Percentiles rank a stretch among this genome's conserved stretches.
Evolutionary conservation across 2,113 vertebrate species (phyloP).

Genomic region (Tragelaphus buxtoni): DNA sequence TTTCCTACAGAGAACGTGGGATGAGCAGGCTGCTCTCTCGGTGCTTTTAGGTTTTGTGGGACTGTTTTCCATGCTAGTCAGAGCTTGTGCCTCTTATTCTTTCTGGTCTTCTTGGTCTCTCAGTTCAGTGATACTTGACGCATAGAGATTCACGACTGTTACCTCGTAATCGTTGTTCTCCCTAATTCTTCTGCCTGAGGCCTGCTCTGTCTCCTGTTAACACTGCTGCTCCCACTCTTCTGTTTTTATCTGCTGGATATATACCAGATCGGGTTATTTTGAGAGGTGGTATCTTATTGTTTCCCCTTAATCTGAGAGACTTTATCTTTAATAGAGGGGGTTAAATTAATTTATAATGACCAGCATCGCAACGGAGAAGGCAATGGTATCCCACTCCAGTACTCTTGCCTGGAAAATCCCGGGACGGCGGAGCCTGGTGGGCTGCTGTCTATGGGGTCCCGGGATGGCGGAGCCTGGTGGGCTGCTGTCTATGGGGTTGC

Average conservation of each 20-base stretch:
- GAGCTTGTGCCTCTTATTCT: background rate
- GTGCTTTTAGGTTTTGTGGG: background rate
- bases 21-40: background rate
- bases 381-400: no score
- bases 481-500: no score
- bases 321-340: background rate
- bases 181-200: background rate
- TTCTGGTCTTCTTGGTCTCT: background rate
- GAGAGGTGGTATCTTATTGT: background rate
- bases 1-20: background rate
- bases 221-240: background rate
- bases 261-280: background rate
- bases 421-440: no score
- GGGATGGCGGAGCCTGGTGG: no score
- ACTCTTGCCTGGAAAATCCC: no score
- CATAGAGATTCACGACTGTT: background rate
- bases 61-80: background rate
- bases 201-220: background rate
- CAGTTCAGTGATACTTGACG: background rate
- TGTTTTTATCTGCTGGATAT: background rate
- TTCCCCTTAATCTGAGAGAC: background rate
- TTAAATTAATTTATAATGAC: background rate
- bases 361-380: background rate
- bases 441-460: no score
- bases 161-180: background rate